Evolutionary conservation across 2,888 invertebrate genomes (phyloP), one percentile per base, ranked within the genome.

Genomic region (Molorchus minor): DNA sequence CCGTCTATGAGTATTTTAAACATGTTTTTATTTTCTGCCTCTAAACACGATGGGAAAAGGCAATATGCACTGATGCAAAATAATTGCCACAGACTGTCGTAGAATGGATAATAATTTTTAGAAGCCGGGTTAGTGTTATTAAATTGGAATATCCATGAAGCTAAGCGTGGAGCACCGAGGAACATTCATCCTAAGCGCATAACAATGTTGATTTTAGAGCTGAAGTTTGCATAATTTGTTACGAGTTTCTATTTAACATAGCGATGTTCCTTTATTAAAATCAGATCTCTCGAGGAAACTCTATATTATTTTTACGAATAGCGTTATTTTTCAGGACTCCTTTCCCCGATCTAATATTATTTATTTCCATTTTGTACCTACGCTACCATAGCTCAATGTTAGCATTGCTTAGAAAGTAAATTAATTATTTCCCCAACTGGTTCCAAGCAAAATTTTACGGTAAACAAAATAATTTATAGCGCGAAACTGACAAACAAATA

Each of bases 201-300:
- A 49, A 36, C 36, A 16, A 38, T 49, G 38, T 49, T 52, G 17
- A 52, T 52, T 52, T 20, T 52, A 41, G 35, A 41, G 52, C 19
- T 52, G 41, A 29, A 51, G 29, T 41, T 52, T 41, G 19, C 30
- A 41, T 13, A 41, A 41, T 52, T 49, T 30, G 41, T 52, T 19
- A 41, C 5, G 30, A 41, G 40, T 52, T 41, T 38, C 19, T 30
- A 52, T 52, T 52, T 52, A 41, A 36, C 49, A 16, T 16, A 15
- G 25, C 25, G 8, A 38, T 38, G 49, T 17, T 36, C 30, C 52
- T 52, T 41, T 52, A 41, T 41, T 52, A 41, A 52, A 30, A 29
- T 41, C 30, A 52, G 52, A 41, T 52, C 40, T 41, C 52, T 21
- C 20, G 52, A 52, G 40, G 12, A 52, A 52, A 52, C 29, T 41